These are phyloP conservation scores for Reticulitermes lucifugus DNA, from an alignment of 2,888 invertebrate genomes.

Conservation along the genomic window DNA sequence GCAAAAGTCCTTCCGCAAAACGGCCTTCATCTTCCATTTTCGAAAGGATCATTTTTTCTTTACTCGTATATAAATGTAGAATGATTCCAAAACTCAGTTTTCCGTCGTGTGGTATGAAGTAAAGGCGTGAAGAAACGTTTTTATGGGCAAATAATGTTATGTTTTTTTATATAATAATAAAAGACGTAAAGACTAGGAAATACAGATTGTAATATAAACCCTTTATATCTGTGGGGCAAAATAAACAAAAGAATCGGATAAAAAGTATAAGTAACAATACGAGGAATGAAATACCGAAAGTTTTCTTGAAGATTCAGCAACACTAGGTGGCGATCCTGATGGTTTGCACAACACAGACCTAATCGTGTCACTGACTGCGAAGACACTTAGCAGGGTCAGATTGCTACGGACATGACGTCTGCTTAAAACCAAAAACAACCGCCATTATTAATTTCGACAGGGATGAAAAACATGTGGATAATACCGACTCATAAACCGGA, in stretches of 20 bases:
- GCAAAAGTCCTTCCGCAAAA: background rate
- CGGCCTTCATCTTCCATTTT: constrained; percentile 1
- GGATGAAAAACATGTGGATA: no score
- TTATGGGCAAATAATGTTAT: background rate
- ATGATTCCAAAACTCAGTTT: background rate
- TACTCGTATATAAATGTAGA: background rate
- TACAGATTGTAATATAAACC: background rate
- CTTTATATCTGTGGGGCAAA: background rate
- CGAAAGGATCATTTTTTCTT: constrained; percentile 17
- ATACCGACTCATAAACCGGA: no score
- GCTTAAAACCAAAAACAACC: no score
- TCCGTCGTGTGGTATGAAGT: background rate
- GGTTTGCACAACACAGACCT: no score
- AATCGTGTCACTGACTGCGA: no score
- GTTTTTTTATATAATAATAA: background rate
- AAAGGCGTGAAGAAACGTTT: background rate
- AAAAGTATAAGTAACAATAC: no score
- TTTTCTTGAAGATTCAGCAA: no score
- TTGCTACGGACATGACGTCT: no score
- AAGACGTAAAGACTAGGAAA: background rate
- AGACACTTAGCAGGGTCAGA: no score
- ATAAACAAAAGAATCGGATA: background rate
- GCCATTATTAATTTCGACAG: no score
- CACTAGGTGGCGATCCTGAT: no score
- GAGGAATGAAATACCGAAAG: background rate